Base-by-base conservation (phyloP, 2,888 invertebrate species). In the Aphodius sticticus region DNA sequence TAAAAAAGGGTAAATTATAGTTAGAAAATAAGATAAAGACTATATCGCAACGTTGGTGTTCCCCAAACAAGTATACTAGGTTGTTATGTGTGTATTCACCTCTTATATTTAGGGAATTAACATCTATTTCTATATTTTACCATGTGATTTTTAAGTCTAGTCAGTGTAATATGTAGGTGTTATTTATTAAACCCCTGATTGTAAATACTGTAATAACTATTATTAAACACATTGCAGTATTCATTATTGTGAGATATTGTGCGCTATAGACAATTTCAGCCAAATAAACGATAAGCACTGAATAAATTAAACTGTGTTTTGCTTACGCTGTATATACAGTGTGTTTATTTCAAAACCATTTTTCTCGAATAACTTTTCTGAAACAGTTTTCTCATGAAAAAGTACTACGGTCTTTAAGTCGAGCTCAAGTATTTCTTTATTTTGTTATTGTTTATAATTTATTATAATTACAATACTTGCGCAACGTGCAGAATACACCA, bases 41-140 rank as follows among this genome's bases (percentile, higher is more conserved):
- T 74, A 74, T 36, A 74, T 74, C 37, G 35, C n/a, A 74, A 36
- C 74, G 74, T 74, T 35, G 15, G 70, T 74, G 74, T 35, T 74
- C 74, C 74, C 74, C 26, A n/a, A 35, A 71, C 5, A 26, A 74
- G 35, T 71, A 14, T 71, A 26, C 9, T 74, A n/a, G 35, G 35
- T 26, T 16, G 16, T 35, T 12, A 74, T 36, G 36, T 36, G 74
- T 35, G 74, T 35, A 36, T n/a, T 16, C 37, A 74, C 7, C 53
- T 53, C 53, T 53, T 53, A 53, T 26, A 26, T 53, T 53, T 53
- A 53, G 53, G 53, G 53, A 53, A 53, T 53, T 53, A 53, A 53
- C 53, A 74, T 74, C 74, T 35, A 37, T 74, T 74, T 16, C 35
- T 74, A 74, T 74, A 74, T 74, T 74, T 74, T 74, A 74, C 74